Percentiles rank a stretch among this genome's conserved stretches.
Conservation (phyloP, 2,888 invertebrate genomes). For the Orthosia gothica region DNA sequence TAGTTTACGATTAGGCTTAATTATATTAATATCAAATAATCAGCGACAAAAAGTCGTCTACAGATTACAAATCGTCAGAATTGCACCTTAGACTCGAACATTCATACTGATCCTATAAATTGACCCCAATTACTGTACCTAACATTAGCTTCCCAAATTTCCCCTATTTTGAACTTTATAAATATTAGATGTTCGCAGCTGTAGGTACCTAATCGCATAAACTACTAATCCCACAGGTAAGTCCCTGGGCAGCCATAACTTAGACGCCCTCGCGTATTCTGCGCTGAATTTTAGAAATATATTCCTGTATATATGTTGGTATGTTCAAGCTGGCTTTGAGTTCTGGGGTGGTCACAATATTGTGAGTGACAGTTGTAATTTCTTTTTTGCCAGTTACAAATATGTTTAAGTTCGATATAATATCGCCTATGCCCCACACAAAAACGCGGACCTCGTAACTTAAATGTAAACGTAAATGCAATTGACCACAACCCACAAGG, state of each 20-base stretch:
- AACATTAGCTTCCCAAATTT: slow-evolving; percentile 39
- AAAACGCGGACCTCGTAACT: background rate
- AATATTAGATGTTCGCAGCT: slow-evolving; percentile 56
- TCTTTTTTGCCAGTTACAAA: too few species aligned
- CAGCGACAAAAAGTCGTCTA: background rate
- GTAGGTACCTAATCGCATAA: slow-evolving; percentile 51
- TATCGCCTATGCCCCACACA: too few species aligned
- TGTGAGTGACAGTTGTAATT: background rate
- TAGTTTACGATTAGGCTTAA: too few species aligned
- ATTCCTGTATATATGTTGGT: slow-evolving; percentile 16
- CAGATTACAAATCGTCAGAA: background rate
- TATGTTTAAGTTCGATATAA: too few species aligned
- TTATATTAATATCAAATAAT: too few species aligned
- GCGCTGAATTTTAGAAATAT: slow-evolving; percentile 59
- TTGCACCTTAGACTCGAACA: slow-evolving; percentile 6
- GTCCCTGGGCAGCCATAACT: slow-evolving; percentile 55
- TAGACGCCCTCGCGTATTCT: slow-evolving; percentile 41
- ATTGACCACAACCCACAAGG: background rate
- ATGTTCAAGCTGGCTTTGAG: slow-evolving; percentile 38
- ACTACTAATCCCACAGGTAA: slow-evolving; percentile 44
- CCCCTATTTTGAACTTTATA: slow-evolving; percentile 52
- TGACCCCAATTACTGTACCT: slow-evolving; percentile 47
- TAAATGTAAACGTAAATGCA: background rate
- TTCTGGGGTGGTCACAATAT: slow-evolving; percentile 15
- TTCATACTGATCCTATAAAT: slow-evolving; percentile 34